Conservation (phyloP, 2,113 vertebrate genomes). For the Hemiscyllium ocellatum region DNA sequence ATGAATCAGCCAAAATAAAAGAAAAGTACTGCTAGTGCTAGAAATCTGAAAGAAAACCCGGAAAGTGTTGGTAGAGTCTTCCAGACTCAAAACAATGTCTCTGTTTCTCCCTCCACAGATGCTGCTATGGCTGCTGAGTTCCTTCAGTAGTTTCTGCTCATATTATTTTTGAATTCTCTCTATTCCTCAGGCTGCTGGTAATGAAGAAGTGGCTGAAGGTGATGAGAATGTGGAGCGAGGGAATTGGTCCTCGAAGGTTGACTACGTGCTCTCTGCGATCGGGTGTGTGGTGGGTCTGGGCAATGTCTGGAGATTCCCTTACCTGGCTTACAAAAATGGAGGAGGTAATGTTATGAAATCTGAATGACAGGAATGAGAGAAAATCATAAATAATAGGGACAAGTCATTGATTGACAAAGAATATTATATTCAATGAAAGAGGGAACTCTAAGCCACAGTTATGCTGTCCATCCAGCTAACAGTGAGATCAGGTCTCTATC, state of each 20-base stretch:
- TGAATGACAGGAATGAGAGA: background rate
- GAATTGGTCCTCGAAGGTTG: background rate
- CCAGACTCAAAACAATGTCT: no score
- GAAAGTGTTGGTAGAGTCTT: no score
- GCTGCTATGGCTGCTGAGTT: no score
- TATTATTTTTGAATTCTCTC: background rate
- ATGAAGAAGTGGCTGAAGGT: background rate
- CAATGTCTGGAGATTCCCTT: conserved; percentile 1
- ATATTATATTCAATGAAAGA: background rate
- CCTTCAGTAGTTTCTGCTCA: no score
- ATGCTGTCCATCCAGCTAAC: no score
- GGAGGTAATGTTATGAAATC: background rate
- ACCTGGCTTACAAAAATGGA: background rate
- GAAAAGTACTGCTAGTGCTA: no score
- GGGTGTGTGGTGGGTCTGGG: conserved; percentile 6
- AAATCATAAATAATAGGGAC: background rate
- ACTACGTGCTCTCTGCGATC: background rate
- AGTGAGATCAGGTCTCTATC: no score
- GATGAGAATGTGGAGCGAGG: background rate
- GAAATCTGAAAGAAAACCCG: no score
- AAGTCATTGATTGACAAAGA: background rate
- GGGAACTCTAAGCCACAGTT: background rate
- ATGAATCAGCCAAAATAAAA: background rate
- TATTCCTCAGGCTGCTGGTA: background rate
- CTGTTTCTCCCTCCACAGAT: no score